Evolutionary conservation across 2,888 invertebrate genomes (phyloP), one percentile per base, ranked within the genome.

Genomic region (Coecobrya sp.): DNA sequence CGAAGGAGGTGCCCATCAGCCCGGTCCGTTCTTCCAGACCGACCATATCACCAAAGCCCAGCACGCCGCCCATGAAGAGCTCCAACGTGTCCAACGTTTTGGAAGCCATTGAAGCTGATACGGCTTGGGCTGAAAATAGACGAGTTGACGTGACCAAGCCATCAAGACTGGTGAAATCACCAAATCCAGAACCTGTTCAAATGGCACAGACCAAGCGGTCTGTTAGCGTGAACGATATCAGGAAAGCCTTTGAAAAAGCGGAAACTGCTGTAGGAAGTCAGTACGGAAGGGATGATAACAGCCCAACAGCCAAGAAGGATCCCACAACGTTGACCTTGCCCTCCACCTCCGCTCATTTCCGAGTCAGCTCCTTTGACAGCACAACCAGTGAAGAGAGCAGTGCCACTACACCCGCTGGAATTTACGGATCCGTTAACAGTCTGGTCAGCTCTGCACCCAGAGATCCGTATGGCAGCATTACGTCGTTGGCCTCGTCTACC

Each of bases 231-330:
- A 97, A 96, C 86, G 97, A 97, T 94, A 96, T 97, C 94, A 96
- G 96, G 92, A 96, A 96, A 94, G 97, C 96, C 68, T 96, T 97
- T 94, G 97, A 97, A 93, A 96, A 96, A 93, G 95, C 95, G 1
- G 96, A 96, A 82, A 94, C 92, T 19, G 90, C 93, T 27, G 94
- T 95, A 4, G n/a, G n/a, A 36, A 92, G 93, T 45, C 82, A 92
- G 8, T 95, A 94, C 45, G 94, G 94, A 36, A 84, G 94, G 81
- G 94, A 95, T 70, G 94, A 93, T 30, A 89, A 90, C 27, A 92
- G 73, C n/a, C 93, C 85, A n/a, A 45, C 73, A 7, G 62, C 59
- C 76, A 76, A 93, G 87, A 91, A 93, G 49, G 93, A 94, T 65
- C 89, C 93, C 36, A 81, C 88, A 8, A 93, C 93, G 7, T 70